phyloP scores from a whole-genome alignment of 2,113 vertebrate species.

The Macroglossus sobrinus region DNA sequence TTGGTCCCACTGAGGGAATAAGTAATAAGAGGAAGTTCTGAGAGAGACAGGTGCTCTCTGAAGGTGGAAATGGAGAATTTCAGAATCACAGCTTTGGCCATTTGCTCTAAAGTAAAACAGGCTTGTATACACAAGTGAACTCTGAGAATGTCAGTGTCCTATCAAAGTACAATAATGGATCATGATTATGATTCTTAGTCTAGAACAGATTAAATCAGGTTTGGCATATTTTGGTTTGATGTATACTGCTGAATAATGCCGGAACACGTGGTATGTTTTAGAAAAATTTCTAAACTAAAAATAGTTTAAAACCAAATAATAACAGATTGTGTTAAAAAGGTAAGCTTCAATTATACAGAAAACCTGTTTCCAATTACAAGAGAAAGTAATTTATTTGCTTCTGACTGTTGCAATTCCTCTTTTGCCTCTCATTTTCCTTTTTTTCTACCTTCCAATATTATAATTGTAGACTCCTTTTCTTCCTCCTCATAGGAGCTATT shows the following conservation, averaged over 20 bases:
- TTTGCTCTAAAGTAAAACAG: neutral
- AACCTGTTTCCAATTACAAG: neutral
- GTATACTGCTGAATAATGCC: neutral
- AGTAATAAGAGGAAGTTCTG: neutral
- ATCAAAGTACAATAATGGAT: neutral
- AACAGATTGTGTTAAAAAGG: neutral
- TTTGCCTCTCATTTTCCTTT: neutral
- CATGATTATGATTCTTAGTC: neutral
- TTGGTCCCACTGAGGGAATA: neutral
- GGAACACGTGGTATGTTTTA: neutral
- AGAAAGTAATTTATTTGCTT: neutral
- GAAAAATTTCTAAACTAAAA: slow-evolving; percentile 14
- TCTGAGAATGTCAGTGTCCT: neutral
- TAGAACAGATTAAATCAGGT: neutral
- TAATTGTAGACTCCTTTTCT: neutral
- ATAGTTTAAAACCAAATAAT: neutral
- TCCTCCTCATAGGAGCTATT: neutral
- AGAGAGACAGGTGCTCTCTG: neutral
- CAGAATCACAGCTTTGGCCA: neutral
- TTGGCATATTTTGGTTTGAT: neutral
- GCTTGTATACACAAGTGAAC: neutral
- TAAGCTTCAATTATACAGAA: neutral
- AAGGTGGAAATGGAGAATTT: neutral
- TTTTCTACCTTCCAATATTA: neutral
- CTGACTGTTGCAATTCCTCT: neutral